Evolutionary conservation across 2,797 vertebrate species (phyloP), one percentile per base, ranked within the genome.

Genomic region (Discoglossus pictus): DNA sequence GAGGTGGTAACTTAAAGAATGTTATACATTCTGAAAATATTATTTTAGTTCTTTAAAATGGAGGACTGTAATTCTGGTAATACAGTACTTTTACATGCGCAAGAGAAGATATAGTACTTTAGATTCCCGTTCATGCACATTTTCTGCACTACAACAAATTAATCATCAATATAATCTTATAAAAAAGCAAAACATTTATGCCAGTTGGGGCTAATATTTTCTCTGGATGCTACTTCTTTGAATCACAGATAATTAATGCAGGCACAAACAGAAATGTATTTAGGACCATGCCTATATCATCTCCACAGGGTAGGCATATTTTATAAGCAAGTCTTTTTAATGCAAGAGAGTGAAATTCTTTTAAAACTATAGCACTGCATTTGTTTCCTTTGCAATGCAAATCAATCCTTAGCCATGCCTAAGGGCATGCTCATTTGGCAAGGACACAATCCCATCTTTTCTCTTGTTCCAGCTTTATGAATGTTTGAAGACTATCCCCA

Each of bases 401-500:
- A 84, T 77, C 64, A 7, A 73, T 55, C 74, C 50, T 68, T 63
- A 77, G 78, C 72, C 77, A 76, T 55, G 65, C 76, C 79, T 68
- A 24, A 25, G 81, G 74, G 68, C 50, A 75, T 77, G 72, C 69
- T 81, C 74, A 78, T 75, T 73, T 77, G 78, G 59, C 74, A 78
- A 47, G 54, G 69, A 74, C 59, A 82, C 2, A 9, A 39, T 55
- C 61, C 66, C 59, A 81, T 80, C 59, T 73, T 78, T 74, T 68
- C 74, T 31, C 54, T 78, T 58, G 43, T 67, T 67, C 72, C 38
- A 79, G 59, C 72, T 24, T 76, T 64, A 55, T 74, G 44, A 75
- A 79, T 58, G 69, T 69, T 76, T 74, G 63, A 65, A 83, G 69
- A 58, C 76, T 73, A 77, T 83, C 77, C 80, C 72, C 79, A 78